These are phyloP conservation scores for Okamejei kenojei DNA, from an alignment of 2,797 vertebrate genomes.

Conservation along the genomic window DNA sequence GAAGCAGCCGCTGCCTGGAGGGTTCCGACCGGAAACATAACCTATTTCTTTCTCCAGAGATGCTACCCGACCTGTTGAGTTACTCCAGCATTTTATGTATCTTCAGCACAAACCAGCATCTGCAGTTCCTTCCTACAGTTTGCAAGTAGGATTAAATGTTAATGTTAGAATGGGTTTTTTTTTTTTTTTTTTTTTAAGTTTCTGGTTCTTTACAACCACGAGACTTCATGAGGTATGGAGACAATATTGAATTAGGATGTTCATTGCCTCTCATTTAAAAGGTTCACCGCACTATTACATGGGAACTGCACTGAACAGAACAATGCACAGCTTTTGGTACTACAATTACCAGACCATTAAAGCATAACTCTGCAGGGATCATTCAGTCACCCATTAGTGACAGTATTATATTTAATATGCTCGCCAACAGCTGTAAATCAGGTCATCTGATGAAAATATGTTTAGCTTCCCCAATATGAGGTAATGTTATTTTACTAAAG, in stretches of 20 bases:
- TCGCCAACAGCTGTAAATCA: background rate
- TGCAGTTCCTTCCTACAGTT: too few species aligned
- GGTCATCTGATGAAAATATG: background rate
- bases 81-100: too few species aligned
- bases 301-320: background rate
- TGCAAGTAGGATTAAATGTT: too few species aligned
- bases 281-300: background rate
- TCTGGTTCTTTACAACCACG: too few species aligned
- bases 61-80: too few species aligned
- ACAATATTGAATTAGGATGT: background rate
- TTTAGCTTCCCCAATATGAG: background rate
- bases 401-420: background rate
- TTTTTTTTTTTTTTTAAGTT: too few species aligned
- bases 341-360: background rate
- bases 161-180: too few species aligned
- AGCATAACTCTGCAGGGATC: background rate
- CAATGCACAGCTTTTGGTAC: background rate
- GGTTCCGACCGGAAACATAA: too few species aligned
- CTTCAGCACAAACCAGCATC: too few species aligned
- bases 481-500: conserved; percentile 23
- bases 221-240: background rate
- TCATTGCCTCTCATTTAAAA: background rate
- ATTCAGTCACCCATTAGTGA: background rate
- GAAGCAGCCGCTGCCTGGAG: too few species aligned
- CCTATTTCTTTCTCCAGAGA: too few species aligned